These are phyloP conservation scores for Spisula subtruncata DNA, from an alignment of 2,888 invertebrate species.

Conservation along the genomic window DNA sequence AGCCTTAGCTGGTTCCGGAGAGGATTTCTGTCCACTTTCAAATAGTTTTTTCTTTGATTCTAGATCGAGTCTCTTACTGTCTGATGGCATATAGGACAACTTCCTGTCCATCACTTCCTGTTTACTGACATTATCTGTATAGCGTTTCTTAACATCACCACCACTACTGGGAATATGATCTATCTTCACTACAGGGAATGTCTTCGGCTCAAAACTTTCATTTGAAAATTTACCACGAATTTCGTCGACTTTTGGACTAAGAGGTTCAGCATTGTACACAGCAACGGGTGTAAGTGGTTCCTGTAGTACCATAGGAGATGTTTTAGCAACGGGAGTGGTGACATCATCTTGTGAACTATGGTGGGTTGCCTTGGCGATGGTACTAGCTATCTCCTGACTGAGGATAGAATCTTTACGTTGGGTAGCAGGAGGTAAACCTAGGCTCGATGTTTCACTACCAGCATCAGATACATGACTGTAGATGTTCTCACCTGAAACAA, in stretches of 20 bases:
- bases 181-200: conserved; percentile 50
- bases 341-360: conserved; percentile 14
- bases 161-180: conserved; percentile 49
- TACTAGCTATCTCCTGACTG: conserved; percentile 33
- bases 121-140: conserved; percentile 24
- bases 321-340: not conserved
- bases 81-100: conserved; percentile 27
- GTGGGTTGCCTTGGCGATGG: conserved; percentile 28
- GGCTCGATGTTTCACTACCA: conserved; percentile 22
- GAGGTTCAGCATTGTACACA: conserved; percentile 38
- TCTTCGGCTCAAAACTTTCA: not conserved
- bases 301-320: not conserved
- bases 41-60: conserved; percentile 36
- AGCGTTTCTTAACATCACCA: conserved; percentile 30
- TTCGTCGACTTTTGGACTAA: conserved; percentile 27
- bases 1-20: conserved; percentile 20
- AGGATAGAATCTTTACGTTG: conserved; percentile 32
- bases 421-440: not conserved
- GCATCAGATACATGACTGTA: conserved; percentile 22
- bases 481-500: conserved; percentile 10
- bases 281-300: conserved; percentile 28
- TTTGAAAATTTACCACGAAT: not conserved
- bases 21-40: conserved; percentile 20
- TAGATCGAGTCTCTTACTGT: conserved; percentile 30
- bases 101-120: conserved; percentile 23